Percentiles rank a stretch among this genome's conserved stretches.
Evolutionary conservation across 2,113 vertebrate genomes (phyloP).

Genomic region (Gallinago media): DNA sequence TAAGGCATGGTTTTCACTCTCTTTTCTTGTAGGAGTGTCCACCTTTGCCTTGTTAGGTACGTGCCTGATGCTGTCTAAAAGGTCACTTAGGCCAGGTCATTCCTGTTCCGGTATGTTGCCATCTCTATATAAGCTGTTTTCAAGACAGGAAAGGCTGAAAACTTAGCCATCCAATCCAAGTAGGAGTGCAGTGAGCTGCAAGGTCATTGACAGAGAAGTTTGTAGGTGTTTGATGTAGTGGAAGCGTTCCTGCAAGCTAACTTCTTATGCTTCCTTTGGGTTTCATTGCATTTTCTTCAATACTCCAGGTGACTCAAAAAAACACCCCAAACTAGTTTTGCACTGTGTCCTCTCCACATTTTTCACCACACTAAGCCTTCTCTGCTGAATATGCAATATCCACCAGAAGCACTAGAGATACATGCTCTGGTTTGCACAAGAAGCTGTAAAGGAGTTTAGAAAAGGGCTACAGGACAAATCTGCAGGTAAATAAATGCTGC

Average conservation of each 20-base stretch:
- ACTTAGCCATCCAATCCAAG: no score
- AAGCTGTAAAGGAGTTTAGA: not conserved
- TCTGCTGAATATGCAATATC: not conserved
- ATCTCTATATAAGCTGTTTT: not conserved
- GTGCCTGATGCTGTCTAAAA: not conserved
- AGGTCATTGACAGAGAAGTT: not conserved
- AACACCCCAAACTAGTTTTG: not conserved
- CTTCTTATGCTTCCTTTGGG: not conserved
- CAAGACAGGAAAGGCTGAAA: not conserved
- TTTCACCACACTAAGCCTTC: not conserved
- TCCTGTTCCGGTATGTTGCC: not conserved
- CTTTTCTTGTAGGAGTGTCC: not conserved
- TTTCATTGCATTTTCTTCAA: not conserved
- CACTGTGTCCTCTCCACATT: not conserved
- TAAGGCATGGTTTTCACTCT: not conserved
- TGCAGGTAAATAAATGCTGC: not conserved
- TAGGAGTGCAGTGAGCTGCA: not conserved
- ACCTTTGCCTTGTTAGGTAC: not conserved
- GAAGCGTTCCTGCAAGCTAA: not conserved
- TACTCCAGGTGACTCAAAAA: not conserved
- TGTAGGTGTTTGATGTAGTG: not conserved
- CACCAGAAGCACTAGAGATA: not conserved
- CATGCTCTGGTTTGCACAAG: not conserved
- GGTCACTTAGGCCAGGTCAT: not conserved
- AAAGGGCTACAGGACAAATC: not conserved